A percentile compares a stretch with the other conserved stretches of the same genome.
phyloP scores from a whole-genome alignment of 2,888 invertebrate species.

The Tridacna gigas region DNA sequence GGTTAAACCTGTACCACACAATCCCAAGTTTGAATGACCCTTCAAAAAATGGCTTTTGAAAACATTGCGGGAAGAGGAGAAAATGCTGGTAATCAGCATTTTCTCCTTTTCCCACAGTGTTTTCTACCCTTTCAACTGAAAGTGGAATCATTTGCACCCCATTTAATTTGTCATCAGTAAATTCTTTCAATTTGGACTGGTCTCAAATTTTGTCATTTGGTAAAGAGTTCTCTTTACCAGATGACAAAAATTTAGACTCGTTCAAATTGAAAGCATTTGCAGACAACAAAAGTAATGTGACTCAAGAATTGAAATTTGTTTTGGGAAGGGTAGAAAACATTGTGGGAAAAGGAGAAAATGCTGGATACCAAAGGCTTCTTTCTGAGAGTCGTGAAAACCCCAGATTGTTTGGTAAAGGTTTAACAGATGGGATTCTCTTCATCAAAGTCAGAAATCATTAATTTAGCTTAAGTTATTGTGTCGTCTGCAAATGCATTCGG shows the following conservation, averaged over 20 bases:
- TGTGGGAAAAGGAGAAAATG: constrained; percentile 5
- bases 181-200: not conserved
- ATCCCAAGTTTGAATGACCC: not conserved
- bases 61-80: constrained; percentile 2
- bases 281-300: not conserved
- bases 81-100: not conserved
- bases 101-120: constrained; percentile 3
- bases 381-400: not conserved
- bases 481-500: too few species aligned
- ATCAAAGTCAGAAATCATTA: too few species aligned
- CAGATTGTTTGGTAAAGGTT: not conserved
- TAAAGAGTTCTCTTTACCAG: not conserved
- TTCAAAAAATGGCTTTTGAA: not conserved
- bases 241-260: not conserved
- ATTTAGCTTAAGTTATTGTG: too few species aligned
- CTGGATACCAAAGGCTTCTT: not conserved
- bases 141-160: not conserved
- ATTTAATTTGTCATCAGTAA: not conserved
- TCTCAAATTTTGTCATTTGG: not conserved
- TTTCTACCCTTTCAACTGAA: not conserved
- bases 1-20: not conserved
- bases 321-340: constrained; percentile 2
- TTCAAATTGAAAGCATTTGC: not conserved
- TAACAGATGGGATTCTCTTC: too few species aligned
- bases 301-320: not conserved